These are phyloP conservation scores for Dynastes tityus DNA, from an alignment of 2,888 invertebrate species.

Conservation along the genomic window DNA sequence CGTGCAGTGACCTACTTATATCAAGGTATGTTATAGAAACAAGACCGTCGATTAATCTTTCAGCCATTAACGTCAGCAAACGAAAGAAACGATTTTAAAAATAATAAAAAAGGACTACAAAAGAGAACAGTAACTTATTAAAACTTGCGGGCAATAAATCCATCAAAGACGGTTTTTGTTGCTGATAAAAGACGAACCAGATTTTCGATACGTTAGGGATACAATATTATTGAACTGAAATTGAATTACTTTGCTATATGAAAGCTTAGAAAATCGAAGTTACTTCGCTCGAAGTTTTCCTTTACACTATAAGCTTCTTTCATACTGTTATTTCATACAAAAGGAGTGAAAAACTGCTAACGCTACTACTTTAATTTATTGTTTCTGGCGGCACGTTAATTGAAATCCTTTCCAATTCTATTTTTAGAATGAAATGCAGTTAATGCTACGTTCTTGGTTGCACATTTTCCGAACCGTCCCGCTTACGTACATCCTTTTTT, in stretches of 20 bases:
- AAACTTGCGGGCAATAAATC: constrained; percentile 26
- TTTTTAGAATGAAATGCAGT: not conserved
- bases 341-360: not conserved
- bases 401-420: not conserved
- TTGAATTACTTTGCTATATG: constrained; percentile 33
- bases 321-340: not conserved
- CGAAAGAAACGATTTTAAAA: constrained; percentile 8
- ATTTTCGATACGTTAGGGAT: constrained; percentile 35
- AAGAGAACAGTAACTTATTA: constrained; percentile 23
- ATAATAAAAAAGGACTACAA: constrained; percentile 5
- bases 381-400: not conserved
- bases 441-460: not conserved
- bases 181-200: constrained; percentile 26
- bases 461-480: too few relatives aligned
- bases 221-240: constrained; percentile 38
- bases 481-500: too few relatives aligned
- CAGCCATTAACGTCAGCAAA: constrained; percentile 22
- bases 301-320: constrained; percentile 18
- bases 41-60: not conserved
- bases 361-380: constrained; percentile 8
- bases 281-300: constrained; percentile 24
- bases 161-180: constrained; percentile 31
- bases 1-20: not conserved
- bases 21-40: not conserved
- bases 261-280: constrained; percentile 29